Percentiles rank a stretch among this genome's conserved stretches.
These are phyloP conservation scores for Tapirus terrestris DNA, from an alignment of 2,113 vertebrate species.

Conservation along the genomic window DNA sequence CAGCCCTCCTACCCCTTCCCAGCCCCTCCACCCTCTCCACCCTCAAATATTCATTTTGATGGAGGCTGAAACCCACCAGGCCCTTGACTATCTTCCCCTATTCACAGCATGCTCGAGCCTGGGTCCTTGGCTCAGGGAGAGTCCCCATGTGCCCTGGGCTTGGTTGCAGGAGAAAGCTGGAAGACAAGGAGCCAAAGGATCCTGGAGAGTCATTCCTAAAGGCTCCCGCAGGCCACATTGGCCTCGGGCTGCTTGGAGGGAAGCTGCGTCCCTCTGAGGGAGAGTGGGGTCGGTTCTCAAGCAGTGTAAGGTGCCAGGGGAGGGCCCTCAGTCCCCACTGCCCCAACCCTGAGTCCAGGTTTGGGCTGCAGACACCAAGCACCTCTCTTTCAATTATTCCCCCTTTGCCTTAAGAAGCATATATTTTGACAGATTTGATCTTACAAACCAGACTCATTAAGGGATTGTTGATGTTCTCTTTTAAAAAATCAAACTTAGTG, in stretches of 20 bases:
- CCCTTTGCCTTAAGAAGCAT: background rate
- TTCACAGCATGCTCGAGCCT: background rate
- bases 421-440: background rate
- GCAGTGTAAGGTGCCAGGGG: no score
- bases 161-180: background rate
- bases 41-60: background rate
- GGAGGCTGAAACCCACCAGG: background rate
- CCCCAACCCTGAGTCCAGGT: background rate
- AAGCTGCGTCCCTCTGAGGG: background rate
- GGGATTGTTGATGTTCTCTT: slow-evolving; percentile 2
- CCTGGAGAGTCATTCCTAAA: background rate
- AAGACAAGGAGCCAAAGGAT: background rate
- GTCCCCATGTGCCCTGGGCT: background rate
- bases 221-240: background rate
- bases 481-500: background rate
- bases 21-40: background rate
- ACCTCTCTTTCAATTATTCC: background rate
- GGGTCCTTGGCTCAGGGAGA: background rate
- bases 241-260: fast-evolving
- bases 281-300: background rate
- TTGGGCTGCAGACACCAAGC: background rate
- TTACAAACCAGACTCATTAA: background rate
- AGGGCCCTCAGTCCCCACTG: background rate
- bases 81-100: no score
- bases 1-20: background rate